phyloP scores from a whole-genome alignment of 2,113 vertebrate genomes.

The Tragelaphus buxtoni region DNA sequence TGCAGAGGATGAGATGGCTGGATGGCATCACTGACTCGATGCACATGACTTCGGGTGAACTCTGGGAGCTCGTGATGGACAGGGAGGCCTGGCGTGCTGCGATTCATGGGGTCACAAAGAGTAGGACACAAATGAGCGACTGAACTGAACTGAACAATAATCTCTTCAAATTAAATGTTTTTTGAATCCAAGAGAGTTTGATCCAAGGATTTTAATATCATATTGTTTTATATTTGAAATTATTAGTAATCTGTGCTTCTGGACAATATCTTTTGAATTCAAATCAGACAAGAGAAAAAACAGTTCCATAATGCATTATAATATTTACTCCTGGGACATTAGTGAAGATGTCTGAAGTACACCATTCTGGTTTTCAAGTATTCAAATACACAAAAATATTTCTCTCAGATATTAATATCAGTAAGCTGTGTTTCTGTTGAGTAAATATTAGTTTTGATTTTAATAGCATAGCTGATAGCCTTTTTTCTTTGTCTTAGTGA shows the following conservation, averaged over 20 bases:
- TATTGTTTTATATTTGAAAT: background rate
- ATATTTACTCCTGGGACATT: background rate
- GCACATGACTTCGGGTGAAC: fast-evolving
- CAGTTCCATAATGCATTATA: background rate
- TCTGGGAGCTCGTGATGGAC: no score
- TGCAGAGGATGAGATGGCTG: no score
- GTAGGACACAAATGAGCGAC: background rate
- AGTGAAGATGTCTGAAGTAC: background rate
- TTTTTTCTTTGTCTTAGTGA: background rate
- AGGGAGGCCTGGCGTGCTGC: no score
- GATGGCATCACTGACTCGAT: no score
- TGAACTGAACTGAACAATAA: background rate
- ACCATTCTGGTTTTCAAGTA: background rate
- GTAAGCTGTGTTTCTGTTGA: background rate
- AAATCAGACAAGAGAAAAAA: background rate
- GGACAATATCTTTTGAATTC: background rate
- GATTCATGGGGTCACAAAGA: background rate
- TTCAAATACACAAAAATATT: background rate
- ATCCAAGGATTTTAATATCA: background rate
- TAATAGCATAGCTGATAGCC: background rate
- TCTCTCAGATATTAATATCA: background rate
- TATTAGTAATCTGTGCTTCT: background rate
- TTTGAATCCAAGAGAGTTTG: background rate
- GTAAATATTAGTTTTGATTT: background rate
- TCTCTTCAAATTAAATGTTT: background rate